Evolutionary conservation across 2,888 invertebrate species (phyloP), one percentile per base, ranked within the genome.

Genomic region (Reticulitermes lucifugus): DNA sequence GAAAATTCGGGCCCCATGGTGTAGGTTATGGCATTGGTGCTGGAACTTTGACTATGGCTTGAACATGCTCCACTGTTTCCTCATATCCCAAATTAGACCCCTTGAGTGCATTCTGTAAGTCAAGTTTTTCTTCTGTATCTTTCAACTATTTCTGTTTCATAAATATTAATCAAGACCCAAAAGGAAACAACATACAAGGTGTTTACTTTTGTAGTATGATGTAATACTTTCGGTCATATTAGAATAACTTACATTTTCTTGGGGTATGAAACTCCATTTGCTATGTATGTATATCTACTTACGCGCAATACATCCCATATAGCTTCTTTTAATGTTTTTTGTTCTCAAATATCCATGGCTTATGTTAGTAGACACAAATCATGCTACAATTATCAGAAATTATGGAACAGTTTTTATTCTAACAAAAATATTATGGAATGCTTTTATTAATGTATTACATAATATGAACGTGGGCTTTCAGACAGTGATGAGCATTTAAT

Each of bases 21-120:
- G 96, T 97, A 89, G 98, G 98, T 88, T 98, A 95, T 90, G 98
- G 98, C 88, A 93, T 97, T 93, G 98, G 98, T 89, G 97, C 97
- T 90, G 98, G 98, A 91, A 95, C 96, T 90, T 93, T 97, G 89
- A 95, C 97, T 89, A 97, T 96, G 96, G 96, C 96, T 91, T 97
- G 95, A 93, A 81, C 55, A 9, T 73, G 59, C 14, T n/a, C 21
- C 35, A 25, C 81, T 60, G 41, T 65, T 81, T 55, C 77, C 77
- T 77, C 77, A 77, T 46, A 46, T 51, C 46, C n/a, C 6, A n/a
- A n/a, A 0, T 4, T 7, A 51, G n/a, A 12, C 77, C 77, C 77
- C 51, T 35, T 77, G 77, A 77, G 46, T 77, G 77, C 77, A n/a
- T 77, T 51, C 22, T 77, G 77, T 43, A 77, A 77, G 46, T 77